phyloP scores from a whole-genome alignment of 1,140 invertebrate species.

The Pemphigus obesinymphae region DNA sequence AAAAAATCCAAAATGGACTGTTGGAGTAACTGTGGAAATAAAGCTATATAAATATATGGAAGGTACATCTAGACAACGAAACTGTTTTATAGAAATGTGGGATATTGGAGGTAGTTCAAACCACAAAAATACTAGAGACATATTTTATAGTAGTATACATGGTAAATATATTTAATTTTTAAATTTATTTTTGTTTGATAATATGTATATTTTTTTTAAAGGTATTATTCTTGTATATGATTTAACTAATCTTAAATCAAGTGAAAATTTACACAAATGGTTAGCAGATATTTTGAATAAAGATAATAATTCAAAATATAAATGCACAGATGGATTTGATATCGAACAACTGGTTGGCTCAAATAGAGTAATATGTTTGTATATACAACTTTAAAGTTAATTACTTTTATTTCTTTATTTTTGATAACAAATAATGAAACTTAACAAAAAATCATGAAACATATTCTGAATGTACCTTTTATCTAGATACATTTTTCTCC shows the following conservation, averaged over 20 bases:
- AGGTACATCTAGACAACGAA: constrained; percentile 83
- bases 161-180: constrained; percentile 57
- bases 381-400: no score
- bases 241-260: constrained; percentile 91
- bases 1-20: constrained; percentile 82
- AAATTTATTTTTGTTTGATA: neutral
- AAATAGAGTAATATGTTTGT: constrained; percentile 55
- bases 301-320: constrained; percentile 57
- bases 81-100: constrained; percentile 93
- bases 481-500: no score
- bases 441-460: no score
- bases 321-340: constrained; percentile 67
- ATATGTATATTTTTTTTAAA: constrained; percentile 50
- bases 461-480: no score
- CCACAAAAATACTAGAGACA: constrained; percentile 83
- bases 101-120: constrained; percentile 90
- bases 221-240: constrained; percentile 93
- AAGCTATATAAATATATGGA: constrained; percentile 94
- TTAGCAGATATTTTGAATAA: constrained; percentile 82
- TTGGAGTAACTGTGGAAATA: constrained; percentile 92
- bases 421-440: no score
- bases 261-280: constrained; percentile 90
- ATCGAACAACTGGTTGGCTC: constrained; percentile 84
- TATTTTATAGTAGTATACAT: constrained; percentile 90
- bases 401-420: no score